Evolutionary conservation across 2,113 vertebrate genomes (phyloP).

Genomic region (Lampris megalopsis): DNA sequence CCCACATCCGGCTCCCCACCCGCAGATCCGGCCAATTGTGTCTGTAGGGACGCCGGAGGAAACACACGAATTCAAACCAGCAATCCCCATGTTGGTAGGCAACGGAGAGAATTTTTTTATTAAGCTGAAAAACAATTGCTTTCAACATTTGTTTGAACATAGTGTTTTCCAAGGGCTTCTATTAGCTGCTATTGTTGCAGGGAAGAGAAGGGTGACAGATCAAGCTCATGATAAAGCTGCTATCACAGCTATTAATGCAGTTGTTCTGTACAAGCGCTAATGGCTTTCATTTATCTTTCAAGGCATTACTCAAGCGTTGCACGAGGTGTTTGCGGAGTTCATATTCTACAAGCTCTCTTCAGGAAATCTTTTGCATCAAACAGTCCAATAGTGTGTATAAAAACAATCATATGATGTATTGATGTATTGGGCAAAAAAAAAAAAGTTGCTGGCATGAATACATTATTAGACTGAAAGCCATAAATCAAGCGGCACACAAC

Average conservation of each 20-base stretch:
- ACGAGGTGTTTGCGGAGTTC: constrained; percentile 13
- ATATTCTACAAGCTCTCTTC: constrained; percentile 19
- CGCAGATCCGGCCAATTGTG: too few relatives aligned
- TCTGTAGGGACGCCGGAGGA: too few relatives aligned
- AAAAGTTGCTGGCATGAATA: constrained; percentile 44
- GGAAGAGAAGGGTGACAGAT: constrained; percentile 53
- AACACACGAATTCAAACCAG: too few relatives aligned
- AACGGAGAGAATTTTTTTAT: constrained; percentile 1
- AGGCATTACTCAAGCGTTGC: constrained; percentile 38
- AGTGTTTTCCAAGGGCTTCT: constrained; percentile 32
- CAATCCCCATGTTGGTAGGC: too few relatives aligned
- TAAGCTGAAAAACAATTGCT: constrained; percentile 20
- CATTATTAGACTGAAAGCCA: constrained; percentile 33
- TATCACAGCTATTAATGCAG: constrained; percentile 59
- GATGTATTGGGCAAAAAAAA: constrained; percentile 22
- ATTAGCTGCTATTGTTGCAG: constrained; percentile 43
- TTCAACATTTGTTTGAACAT: constrained; percentile 23
- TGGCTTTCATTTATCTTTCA: constrained; percentile 55
- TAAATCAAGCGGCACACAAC: constrained; percentile 65
- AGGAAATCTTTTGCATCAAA: constrained; percentile 38
- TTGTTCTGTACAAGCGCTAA: constrained; percentile 59
- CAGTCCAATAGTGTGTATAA: constrained; percentile 32
- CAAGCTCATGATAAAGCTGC: constrained; percentile 45
- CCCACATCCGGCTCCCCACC: too few relatives aligned
- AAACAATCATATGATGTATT: constrained; percentile 27